A percentile compares a stretch with the other conserved stretches of the same genome.
Conservation (phyloP, 30 jellyfish, hydroid and myxozoan genomes). For the Cassiopea xamachana region DNA sequence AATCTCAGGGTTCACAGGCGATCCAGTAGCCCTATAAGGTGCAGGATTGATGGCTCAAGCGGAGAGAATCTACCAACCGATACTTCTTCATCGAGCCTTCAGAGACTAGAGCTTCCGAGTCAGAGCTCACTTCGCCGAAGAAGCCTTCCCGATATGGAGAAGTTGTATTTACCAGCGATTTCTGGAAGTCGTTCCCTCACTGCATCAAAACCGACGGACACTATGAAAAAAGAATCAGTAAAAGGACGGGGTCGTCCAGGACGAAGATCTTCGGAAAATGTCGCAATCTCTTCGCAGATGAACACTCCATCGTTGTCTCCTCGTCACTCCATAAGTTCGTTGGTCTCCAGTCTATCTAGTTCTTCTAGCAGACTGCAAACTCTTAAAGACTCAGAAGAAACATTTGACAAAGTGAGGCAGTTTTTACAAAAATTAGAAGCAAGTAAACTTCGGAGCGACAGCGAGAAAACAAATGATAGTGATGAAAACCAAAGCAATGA, state of each 20-base stretch:
- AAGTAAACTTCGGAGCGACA: constrained; percentile 52
- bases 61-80: background rate
- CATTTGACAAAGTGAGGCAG: constrained; percentile 72
- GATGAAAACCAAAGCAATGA: constrained; percentile 36
- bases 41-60: constrained; percentile 37
- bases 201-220: constrained; percentile 37
- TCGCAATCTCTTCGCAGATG: constrained; percentile 37
- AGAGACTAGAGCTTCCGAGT: constrained; percentile 44
- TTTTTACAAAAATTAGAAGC: constrained; percentile 74
- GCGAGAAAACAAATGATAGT: constrained; percentile 49
- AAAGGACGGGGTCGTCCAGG: constrained; percentile 37
- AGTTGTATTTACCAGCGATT: constrained; percentile 43
- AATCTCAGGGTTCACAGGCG: constrained; percentile 25
- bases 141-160: constrained; percentile 72
- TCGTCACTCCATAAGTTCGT: constrained; percentile 72
- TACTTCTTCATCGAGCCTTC: constrained; percentile 7
- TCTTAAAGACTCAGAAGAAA: constrained; percentile 66
- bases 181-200: constrained; percentile 36
- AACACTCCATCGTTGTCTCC: constrained; percentile 80
- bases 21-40: constrained; percentile 60
- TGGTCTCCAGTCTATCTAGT: constrained; percentile 77
- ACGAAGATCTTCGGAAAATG: constrained; percentile 57
- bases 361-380: constrained; percentile 61
- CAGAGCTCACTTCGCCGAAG: constrained; percentile 39
- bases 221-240: background rate